phyloP scores from a whole-genome alignment of 1,140 invertebrate genomes.

The Zophobas morio region DNA sequence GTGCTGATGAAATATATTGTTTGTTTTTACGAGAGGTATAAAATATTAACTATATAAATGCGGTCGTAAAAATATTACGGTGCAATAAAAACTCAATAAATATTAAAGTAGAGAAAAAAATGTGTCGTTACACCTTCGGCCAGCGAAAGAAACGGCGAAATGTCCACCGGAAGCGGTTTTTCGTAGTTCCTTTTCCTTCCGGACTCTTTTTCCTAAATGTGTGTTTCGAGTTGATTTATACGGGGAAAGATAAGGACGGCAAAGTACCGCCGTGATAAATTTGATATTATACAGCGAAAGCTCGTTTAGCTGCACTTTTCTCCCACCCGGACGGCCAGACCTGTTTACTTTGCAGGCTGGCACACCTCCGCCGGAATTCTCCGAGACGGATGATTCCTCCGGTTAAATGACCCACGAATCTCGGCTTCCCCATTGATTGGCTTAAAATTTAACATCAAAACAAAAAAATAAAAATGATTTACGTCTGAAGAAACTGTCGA shows the following conservation, averaged over 20 bases:
- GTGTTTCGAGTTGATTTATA: conserved; percentile 36
- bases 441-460: conserved; percentile 18
- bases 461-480: conserved; percentile 33
- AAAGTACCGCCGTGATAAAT: conserved; percentile 32
- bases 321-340: not conserved
- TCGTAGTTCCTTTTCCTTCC: conserved; percentile 34
- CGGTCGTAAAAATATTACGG: conserved; percentile 29
- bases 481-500: not conserved
- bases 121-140: conserved; percentile 11
- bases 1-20: conserved; percentile 37
- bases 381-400: not conserved
- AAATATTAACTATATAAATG: conserved; percentile 35
- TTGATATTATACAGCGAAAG: conserved; percentile 31
- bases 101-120: conserved; percentile 9
- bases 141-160: conserved; percentile 10
- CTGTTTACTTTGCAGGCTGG: conserved; percentile 10
- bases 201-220: conserved; percentile 39
- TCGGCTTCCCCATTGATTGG: conserved; percentile 22
- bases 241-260: conserved; percentile 26
- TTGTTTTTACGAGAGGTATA: conserved; percentile 23
- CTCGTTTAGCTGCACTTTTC: conserved; percentile 31
- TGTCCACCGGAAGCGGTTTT: conserved; percentile 35
- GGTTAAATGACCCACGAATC: conserved; percentile 9
- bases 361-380: not conserved
- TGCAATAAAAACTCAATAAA: conserved; percentile 35